Evolutionary conservation across 2,888 invertebrate species (phyloP).

Genomic region (Phyllotreta striolata): DNA sequence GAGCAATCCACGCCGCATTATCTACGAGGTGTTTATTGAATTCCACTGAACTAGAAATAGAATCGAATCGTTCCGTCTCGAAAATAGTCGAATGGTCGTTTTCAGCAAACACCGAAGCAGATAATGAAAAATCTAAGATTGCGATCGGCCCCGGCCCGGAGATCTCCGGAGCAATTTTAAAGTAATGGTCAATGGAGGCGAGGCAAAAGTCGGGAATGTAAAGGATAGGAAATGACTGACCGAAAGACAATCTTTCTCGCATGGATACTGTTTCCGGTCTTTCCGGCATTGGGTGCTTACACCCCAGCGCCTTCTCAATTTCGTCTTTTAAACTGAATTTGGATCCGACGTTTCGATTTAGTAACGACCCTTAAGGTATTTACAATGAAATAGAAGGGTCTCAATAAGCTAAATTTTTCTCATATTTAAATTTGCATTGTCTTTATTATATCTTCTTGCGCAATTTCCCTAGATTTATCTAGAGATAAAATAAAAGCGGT

Average conservation of each 20-base stretch:
- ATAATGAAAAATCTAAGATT: slow-evolving; percentile 41
- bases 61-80: slow-evolving; percentile 6
- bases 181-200: slow-evolving; percentile 41
- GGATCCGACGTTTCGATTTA: slow-evolving; percentile 37
- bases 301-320: slow-evolving; percentile 57
- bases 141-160: slow-evolving; percentile 21
- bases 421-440: too few relatives aligned
- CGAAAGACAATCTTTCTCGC: slow-evolving; percentile 54
- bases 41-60: slow-evolving; percentile 19
- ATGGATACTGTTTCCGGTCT: slow-evolving; percentile 49
- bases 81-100: slow-evolving; percentile 25
- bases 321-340: slow-evolving; percentile 57
- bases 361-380: too few relatives aligned
- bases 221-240: slow-evolving; percentile 34
- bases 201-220: slow-evolving; percentile 14
- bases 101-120: slow-evolving; percentile 31
- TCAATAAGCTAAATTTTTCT: too few relatives aligned
- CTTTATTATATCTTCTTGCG: too few relatives aligned
- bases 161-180: slow-evolving; percentile 40
- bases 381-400: too few relatives aligned
- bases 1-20: neutral
- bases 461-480: too few relatives aligned
- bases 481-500: too few relatives aligned
- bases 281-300: slow-evolving; percentile 47
- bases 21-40: slow-evolving; percentile 24